Evolutionary conservation across 2,888 invertebrate genomes (phyloP).

Genomic region (Drosophila stalkeri): DNA sequence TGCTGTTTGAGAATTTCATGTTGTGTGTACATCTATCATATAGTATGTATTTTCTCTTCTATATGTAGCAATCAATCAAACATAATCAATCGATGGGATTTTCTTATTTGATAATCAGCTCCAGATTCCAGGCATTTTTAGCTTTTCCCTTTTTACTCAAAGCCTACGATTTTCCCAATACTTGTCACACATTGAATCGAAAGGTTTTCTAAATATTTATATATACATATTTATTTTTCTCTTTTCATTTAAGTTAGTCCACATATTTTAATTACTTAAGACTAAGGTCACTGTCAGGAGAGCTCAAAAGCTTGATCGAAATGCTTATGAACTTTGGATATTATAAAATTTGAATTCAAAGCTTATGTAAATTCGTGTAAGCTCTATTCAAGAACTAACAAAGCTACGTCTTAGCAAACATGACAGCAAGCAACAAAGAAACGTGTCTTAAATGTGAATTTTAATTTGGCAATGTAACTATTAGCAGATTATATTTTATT

Average conservation of each 20-base stretch:
- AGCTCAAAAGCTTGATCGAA: background rate
- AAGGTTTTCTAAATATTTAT: too few species aligned
- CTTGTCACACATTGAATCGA: too few species aligned
- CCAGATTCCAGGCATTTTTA: background rate
- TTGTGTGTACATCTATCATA: background rate
- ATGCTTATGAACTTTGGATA: too few species aligned
- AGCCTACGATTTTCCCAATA: too few species aligned
- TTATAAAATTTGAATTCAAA: background rate
- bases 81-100: background rate
- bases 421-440: background rate
- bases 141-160: background rate
- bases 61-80: background rate
- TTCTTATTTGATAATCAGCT: background rate
- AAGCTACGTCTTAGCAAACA: background rate
- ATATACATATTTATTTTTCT: too few species aligned
- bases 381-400: conserved; percentile 9
- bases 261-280: too few species aligned
- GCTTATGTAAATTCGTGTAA: background rate
- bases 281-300: background rate
- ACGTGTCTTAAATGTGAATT: conserved; percentile 11
- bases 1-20: background rate
- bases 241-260: too few species aligned
- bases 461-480: background rate
- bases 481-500: background rate
- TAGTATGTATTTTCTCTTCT: background rate